Conservation (phyloP, 2,113 vertebrate species). For the Microcebus lehilahytsara region DNA sequence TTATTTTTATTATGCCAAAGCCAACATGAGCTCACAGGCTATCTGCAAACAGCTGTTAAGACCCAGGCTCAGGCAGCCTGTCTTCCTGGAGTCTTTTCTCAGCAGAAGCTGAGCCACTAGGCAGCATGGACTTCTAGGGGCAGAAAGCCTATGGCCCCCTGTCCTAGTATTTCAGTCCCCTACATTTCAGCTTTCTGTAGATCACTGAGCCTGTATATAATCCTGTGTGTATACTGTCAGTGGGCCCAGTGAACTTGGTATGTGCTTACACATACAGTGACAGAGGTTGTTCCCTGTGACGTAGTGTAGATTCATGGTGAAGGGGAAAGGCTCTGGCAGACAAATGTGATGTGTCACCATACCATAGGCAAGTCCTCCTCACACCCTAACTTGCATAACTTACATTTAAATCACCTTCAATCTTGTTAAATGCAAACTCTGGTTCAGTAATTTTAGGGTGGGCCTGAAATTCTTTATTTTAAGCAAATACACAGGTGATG, state of each 20-base stretch:
- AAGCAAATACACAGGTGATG: neutral
- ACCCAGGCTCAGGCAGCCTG: neutral
- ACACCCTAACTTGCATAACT: neutral
- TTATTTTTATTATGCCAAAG: neutral
- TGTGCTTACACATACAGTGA: neutral
- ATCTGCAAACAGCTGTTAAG: neutral
- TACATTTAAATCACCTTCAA: neutral
- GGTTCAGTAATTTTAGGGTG: neutral
- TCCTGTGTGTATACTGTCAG: neutral
- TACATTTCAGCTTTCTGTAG: neutral
- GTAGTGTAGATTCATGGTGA: neutral
- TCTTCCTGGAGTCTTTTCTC: neutral
- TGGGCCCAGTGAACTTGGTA: neutral
- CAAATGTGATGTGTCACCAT: neutral
- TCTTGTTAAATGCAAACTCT: neutral
- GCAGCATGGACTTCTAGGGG: neutral
- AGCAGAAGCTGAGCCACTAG: neutral
- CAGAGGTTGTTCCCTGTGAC: neutral
- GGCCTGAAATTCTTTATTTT: neutral
- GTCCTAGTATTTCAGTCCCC: neutral
- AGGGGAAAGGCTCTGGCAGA: neutral
- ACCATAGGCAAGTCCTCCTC: neutral
- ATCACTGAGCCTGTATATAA: neutral
- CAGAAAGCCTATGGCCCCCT: neutral
- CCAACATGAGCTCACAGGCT: neutral